Evolutionary conservation across 2,113 vertebrate species (phyloP).

Genomic region (Nesogale talazaci): DNA sequence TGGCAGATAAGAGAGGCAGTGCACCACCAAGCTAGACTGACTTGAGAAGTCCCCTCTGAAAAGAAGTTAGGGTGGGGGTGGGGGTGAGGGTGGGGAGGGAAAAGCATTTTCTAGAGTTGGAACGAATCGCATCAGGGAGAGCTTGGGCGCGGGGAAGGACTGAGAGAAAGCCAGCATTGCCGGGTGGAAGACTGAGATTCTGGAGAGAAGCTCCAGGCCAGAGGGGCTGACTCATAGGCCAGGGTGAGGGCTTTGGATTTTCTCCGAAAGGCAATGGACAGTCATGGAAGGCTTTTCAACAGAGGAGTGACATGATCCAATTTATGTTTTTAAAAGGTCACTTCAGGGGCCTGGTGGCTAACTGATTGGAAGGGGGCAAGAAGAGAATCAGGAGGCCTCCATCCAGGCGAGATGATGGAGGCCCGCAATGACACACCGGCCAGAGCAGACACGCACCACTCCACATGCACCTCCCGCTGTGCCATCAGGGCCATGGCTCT

Average conservation of each 20-base stretch:
- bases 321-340: constrained; percentile 75
- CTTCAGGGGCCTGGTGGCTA: neutral
- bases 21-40: neutral
- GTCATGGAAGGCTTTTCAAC: constrained; percentile 45
- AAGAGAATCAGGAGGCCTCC: neutral
- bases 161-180: neutral
- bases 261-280: constrained; percentile 36
- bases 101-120: neutral
- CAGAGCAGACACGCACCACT: neutral
- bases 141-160: neutral
- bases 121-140: neutral
- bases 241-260: neutral
- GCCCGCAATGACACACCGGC: fast-evolving
- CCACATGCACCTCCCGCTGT: neutral
- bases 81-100: no score
- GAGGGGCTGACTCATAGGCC: neutral
- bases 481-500: neutral
- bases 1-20: neutral
- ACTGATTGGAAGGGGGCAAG: neutral
- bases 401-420: neutral
- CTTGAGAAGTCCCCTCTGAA: neutral
- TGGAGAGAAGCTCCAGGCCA: neutral
- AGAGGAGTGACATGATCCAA: constrained; percentile 51
- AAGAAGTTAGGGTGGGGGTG: neutral
- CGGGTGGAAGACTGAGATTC: no score